Evolutionary conservation across 2,888 invertebrate species (phyloP), one percentile per base, ranked within the genome.

Genomic region (Cephus runcator): DNA sequence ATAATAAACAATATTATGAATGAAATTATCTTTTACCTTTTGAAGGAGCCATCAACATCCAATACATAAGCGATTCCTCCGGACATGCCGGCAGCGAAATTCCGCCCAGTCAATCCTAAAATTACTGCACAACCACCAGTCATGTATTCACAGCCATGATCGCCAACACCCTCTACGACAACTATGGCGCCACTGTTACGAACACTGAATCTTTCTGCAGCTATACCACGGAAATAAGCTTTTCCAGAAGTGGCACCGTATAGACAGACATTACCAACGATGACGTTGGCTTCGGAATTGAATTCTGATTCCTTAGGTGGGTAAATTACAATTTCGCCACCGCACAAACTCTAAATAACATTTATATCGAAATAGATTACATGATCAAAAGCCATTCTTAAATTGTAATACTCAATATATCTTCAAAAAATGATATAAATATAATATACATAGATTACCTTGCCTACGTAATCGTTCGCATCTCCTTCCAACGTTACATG

Each of bases 131-230:
- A 93, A 79, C 99, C 99, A 23, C 98, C 99, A 75, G 99, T 99
- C 99, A 99, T 99, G 92, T 99, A 99, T 93, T 99, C 99, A 93
- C 99, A 99, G 79, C 98, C 99, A 92, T 99, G 99, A 93, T 99
- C 99, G 69, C 99, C 99, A 79, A 98, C 98, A 77, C 99, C 99
- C 93, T 99, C 99, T 82, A 97, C 97, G 30, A 99, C 98, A 23
- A 99, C 98, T 40, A 95, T 93, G 69, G 97, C 99, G 4, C 99
- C 99, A 0, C 98, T 99, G 93, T 99, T 99, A 82, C 99, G 95
- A 31, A 99, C 99, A 91, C 98, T 98, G 93, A 99, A 99, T 36
- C 99, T 95, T 92, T 99, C 99, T 23, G 99, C 98, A 0, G 98
- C 99, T 86, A 99, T 98, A 77, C 99, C 98, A 76, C 98, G 94